Conservation (phyloP, 1,140 invertebrate genomes). For the Brevipalpus yothersi region DNA sequence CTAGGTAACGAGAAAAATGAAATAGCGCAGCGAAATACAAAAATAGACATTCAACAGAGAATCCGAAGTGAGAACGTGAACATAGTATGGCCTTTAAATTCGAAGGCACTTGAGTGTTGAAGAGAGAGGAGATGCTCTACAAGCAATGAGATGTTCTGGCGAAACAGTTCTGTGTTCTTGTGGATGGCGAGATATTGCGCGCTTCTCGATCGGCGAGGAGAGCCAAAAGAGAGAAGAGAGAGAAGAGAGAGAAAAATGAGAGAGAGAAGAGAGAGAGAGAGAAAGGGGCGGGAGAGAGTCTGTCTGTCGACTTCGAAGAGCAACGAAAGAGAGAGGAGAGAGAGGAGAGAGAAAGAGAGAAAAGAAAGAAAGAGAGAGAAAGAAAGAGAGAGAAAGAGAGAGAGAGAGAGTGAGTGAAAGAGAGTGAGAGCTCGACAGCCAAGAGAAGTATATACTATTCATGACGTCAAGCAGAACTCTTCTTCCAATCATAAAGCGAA, state of each 20-base stretch:
- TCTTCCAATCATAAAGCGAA: not conserved
- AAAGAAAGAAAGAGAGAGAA: not conserved
- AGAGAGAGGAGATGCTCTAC: not conserved
- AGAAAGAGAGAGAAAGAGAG: not conserved
- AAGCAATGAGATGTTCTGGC: not conserved
- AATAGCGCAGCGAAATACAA: no score
- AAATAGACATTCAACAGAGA: no score
- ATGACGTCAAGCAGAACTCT: not conserved
- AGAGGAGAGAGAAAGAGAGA: not conserved
- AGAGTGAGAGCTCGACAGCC: constrained; percentile 3
- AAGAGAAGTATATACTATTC: not conserved
- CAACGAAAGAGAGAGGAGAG: not conserved
- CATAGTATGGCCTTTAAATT: not conserved
- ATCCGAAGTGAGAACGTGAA: not conserved
- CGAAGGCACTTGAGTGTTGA: not conserved
- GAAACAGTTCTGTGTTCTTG: not conserved
- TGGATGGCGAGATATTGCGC: not conserved
- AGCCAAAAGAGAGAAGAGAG: not conserved
- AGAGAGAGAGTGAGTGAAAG: constrained; percentile 5
- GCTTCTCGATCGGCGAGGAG: not conserved
- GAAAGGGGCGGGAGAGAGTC: not conserved
- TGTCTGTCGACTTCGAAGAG: not conserved
- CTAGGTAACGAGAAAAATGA: no score
- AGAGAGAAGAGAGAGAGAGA: not conserved
- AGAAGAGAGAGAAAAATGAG: no score